Conservation (phyloP, 2,113 vertebrate species). For the Sapajus apella region DNA sequence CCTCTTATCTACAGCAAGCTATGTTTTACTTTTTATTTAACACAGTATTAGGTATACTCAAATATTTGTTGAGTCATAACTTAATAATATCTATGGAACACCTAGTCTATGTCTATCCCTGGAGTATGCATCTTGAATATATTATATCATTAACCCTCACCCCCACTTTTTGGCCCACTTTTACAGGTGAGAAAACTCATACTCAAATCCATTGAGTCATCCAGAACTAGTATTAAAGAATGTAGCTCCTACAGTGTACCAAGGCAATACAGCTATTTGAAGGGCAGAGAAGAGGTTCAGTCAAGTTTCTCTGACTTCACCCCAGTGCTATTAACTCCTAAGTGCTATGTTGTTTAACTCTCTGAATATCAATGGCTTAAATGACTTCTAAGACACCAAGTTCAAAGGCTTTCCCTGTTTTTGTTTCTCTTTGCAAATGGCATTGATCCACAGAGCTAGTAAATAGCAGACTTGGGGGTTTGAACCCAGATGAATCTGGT, state of each 20-base stretch:
- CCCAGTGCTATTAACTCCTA: background rate
- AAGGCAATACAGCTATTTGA: background rate
- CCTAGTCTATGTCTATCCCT: background rate
- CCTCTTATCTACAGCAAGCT: background rate
- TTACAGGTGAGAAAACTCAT: conserved; percentile 38
- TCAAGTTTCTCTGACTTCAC: background rate
- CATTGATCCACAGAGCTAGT: background rate
- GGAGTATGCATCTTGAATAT: background rate
- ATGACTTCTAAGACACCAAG: background rate
- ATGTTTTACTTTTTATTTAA: conserved; percentile 41
- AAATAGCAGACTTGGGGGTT: background rate
- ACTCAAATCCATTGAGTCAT: conserved; percentile 9
- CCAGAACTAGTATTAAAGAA: background rate
- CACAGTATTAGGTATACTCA: conserved; percentile 16
- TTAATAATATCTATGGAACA: background rate
- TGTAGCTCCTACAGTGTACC: background rate
- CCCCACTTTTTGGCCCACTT: background rate
- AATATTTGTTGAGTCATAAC: conserved; percentile 59
- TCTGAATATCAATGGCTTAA: background rate
- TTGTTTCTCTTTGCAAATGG: background rate
- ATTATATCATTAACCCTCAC: conserved; percentile 36
- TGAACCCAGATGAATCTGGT: background rate
- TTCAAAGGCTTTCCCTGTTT: background rate
- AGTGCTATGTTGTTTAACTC: background rate
- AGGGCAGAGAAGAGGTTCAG: conserved; percentile 14